Percentiles rank a stretch among this genome's conserved stretches.
Evolutionary conservation across 2,113 vertebrate species (phyloP).

Genomic region (Blennius ocellaris): DNA sequence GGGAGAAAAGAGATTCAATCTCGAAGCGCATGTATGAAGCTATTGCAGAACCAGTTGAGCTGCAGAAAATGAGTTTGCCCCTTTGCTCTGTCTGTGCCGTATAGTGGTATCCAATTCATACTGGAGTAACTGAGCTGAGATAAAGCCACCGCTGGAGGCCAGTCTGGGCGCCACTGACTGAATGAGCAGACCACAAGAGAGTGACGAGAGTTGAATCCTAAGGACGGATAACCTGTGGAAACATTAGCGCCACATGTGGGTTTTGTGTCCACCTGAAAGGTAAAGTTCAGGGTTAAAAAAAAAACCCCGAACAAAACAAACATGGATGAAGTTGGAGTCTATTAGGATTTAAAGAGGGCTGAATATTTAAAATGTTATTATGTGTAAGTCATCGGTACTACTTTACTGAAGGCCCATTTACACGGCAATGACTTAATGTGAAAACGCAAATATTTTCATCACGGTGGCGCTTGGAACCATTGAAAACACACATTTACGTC

Average conservation of each 20-base stretch:
- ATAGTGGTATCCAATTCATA: slow-evolving; percentile 45
- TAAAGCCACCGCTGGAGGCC: slow-evolving; percentile 42
- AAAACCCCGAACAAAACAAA: too few relatives aligned
- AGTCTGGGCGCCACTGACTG: slow-evolving; percentile 1
- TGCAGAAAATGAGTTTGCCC: slow-evolving; percentile 57
- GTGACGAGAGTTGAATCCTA: slow-evolving; percentile 24
- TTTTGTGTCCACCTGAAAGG: neutral
- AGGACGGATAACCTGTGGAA: slow-evolving; percentile 23
- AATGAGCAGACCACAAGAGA: slow-evolving; percentile 11
- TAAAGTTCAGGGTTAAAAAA: too few relatives aligned
- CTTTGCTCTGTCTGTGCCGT: slow-evolving; percentile 37
- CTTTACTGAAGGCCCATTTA: too few relatives aligned
- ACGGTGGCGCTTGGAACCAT: too few relatives aligned
- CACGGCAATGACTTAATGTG: too few relatives aligned
- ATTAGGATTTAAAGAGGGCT: too few relatives aligned
- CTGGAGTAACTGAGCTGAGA: slow-evolving; percentile 34
- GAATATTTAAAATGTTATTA: too few relatives aligned
- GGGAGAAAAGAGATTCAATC: slow-evolving; percentile 25
- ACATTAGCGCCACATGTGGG: neutral
- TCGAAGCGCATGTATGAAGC: slow-evolving; percentile 17
- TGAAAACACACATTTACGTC: too few relatives aligned
- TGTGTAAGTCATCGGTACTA: too few relatives aligned
- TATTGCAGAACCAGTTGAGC: slow-evolving; percentile 4
- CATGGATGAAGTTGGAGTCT: too few relatives aligned
- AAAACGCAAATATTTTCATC: too few relatives aligned